Evolutionary conservation across 1,140 invertebrate genomes (phyloP).

Genomic region (Macrobrachium rosenbergii): DNA sequence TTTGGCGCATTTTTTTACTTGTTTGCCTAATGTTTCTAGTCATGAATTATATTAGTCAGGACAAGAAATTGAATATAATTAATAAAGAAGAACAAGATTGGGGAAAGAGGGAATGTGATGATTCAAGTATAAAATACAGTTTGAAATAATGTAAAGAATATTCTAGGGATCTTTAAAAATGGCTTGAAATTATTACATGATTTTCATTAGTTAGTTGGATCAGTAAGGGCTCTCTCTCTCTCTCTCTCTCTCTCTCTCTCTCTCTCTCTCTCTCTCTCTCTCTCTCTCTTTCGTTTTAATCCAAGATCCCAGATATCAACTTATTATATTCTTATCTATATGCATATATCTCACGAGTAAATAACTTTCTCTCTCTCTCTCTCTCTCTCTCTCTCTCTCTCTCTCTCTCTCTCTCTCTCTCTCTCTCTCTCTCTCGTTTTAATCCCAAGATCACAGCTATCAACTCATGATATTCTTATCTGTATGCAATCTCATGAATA

Average conservation of each 20-base stretch:
- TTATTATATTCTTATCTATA: neutral
- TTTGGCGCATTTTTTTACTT: too few relatives aligned
- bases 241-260: conserved; percentile 19
- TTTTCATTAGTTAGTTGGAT: neutral
- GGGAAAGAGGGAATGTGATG: too few relatives aligned
- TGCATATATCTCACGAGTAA: neutral
- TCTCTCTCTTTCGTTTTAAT: neutral
- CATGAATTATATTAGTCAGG: too few relatives aligned
- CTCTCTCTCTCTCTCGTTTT: conserved; percentile 3
- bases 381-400: neutral
- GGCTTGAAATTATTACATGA: too few relatives aligned
- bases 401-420: neutral
- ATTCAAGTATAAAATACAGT: too few relatives aligned
- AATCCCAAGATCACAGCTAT: neutral
- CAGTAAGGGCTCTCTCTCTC: conserved; percentile 4
- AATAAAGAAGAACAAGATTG: too few relatives aligned
- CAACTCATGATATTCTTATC: neutral
- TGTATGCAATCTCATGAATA: too few relatives aligned
- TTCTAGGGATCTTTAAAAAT: too few relatives aligned
- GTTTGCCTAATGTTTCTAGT: too few relatives aligned
- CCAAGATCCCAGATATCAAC: neutral
- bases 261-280: conserved; percentile 2
- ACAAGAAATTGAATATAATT: too few relatives aligned
- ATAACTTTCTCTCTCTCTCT: neutral
- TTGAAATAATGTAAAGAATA: too few relatives aligned